phyloP scores from a whole-genome alignment of 2,113 vertebrate species.

The Eubucco bourcierii region DNA sequence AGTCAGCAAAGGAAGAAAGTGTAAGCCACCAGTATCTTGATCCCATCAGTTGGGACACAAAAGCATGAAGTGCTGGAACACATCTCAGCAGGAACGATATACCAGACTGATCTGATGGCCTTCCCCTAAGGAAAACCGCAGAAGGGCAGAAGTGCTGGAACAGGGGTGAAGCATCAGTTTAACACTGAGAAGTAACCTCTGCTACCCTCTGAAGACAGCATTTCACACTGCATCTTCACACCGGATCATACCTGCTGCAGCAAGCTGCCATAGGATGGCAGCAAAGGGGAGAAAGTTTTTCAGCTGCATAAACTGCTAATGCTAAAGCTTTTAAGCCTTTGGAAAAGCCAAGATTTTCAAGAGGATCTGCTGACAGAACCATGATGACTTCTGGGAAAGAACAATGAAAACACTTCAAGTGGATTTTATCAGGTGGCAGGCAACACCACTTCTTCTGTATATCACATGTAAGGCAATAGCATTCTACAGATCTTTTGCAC shows the following conservation, averaged over 20 bases:
- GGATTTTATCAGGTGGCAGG: background rate
- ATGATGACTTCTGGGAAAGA: background rate
- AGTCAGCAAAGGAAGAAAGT: background rate
- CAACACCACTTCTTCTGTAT: background rate
- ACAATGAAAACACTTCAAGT: background rate
- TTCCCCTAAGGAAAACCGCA: background rate
- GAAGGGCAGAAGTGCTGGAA: background rate
- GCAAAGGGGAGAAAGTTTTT: constrained; percentile 7
- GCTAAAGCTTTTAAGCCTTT: background rate
- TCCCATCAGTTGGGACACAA: background rate
- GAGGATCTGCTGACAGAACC: background rate
- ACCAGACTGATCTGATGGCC: background rate
- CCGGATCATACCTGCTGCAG: background rate
- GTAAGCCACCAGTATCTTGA: background rate
- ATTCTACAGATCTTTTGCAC: background rate
- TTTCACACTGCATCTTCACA: constrained; percentile 5
- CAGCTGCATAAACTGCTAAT: background rate
- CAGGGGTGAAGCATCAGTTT: background rate
- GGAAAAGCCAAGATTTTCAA: background rate
- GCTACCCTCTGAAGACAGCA: constrained; percentile 33
- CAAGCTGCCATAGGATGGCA: constrained; percentile 35
- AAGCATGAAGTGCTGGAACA: background rate
- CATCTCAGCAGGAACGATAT: background rate
- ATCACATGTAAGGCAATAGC: background rate
- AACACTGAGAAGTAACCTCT: constrained; percentile 10